These are phyloP conservation scores for Toxostoma redivivum DNA, from an alignment of 2,113 vertebrate species.

Conservation along the genomic window DNA sequence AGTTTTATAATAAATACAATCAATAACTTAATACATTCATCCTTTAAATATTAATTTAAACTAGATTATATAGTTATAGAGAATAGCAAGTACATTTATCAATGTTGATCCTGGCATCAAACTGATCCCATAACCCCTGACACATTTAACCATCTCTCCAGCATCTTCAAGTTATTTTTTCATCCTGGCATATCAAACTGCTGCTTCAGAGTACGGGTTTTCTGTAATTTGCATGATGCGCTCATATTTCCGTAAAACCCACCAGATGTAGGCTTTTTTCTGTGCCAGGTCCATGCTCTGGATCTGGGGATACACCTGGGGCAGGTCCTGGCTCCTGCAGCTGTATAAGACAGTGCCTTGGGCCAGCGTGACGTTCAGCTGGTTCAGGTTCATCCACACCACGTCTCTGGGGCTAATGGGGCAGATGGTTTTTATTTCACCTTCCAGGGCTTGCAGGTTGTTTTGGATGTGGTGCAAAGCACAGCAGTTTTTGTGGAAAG, in stretches of 20 bases:
- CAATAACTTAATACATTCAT: background rate
- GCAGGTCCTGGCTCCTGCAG: background rate
- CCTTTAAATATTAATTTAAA: conserved; percentile 26
- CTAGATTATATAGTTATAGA: background rate
- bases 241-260: background rate
- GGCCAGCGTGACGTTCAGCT: background rate
- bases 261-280: background rate
- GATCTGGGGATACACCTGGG: fast-evolving
- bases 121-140: background rate
- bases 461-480: background rate
- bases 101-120: background rate
- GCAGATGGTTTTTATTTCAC: fast-evolving
- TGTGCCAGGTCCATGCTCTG: fast-evolving
- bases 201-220: background rate
- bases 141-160: background rate
- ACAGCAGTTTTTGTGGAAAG: background rate
- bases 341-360: background rate
- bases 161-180: background rate
- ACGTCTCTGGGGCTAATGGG: fast-evolving
- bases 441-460: fast-evolving
- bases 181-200: fast-evolving
- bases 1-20: background rate
- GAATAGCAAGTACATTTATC: background rate
- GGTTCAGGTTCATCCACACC: fast-evolving
- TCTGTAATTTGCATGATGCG: background rate